Base-by-base conservation (phyloP, 2,113 vertebrate genomes). In the Scolopax mira region DNA sequence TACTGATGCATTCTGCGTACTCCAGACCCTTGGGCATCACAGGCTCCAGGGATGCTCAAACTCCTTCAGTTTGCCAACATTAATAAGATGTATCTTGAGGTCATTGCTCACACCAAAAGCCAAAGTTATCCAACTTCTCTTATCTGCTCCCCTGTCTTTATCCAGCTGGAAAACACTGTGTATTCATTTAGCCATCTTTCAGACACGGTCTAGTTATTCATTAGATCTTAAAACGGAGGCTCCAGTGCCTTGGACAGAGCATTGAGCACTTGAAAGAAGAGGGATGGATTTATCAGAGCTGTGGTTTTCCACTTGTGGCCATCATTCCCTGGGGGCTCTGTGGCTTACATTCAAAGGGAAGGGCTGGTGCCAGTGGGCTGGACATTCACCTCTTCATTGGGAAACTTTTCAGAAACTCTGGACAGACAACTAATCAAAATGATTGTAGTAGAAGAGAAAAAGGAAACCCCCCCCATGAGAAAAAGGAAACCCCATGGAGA, bases 141-240 rank as follows among this genome's bases (percentile, higher is more conserved):
- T 97, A 74, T 93, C 91, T 87, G 58, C 58, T 94, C 31, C 14
- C 49, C 78, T 94, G 93, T 57, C 80, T 75, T 82, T 81, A 52
- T 49, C 24, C 91, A 69, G 52, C 73, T 88, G 80, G 62, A 58
- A 87, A 89, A 22, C 15, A 1, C 61, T 41, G 52, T 15, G 72
- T 80, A 24, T 90, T 88, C 72, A 48, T 91, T 91, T n/a, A 79
- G 13, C 21, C 83, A 71, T 42, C 91, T 71, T 54, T 58, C 74
- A 88, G 75, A 27, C 18, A 42, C 0, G 0, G 31, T 3, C 54
- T 60, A 15, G 18, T 75, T 77, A 58, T 66, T 42, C n/a, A 80
- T 42, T 65, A 85, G 39, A 7, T 12, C 78, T 73, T 42, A 46
- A 87, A 71, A 44, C 3, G 41, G 73, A 61, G 30, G 11, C 35